phyloP scores from a whole-genome alignment of 2,797 vertebrate genomes.

The Prionace glauca region DNA sequence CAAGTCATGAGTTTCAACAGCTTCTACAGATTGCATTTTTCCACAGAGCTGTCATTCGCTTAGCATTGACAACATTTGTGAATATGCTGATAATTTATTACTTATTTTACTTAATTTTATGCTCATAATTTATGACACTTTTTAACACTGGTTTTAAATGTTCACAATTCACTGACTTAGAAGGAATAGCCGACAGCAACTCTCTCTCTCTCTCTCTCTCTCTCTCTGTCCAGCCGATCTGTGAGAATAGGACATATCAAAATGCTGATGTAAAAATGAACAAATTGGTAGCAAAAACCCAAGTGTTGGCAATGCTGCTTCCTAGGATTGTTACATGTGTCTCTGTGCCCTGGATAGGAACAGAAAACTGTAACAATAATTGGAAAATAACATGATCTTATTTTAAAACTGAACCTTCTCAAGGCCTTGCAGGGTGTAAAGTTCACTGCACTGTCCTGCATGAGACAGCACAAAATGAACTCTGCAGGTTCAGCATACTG shows the following conservation, averaged over 20 bases:
- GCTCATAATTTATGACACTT: neutral
- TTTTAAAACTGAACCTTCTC: constrained; percentile 29
- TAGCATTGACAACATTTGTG: neutral
- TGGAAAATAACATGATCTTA: neutral
- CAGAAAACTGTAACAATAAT: constrained; percentile 19
- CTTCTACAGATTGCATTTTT: neutral
- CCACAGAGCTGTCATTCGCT: neutral
- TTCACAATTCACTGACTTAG: neutral
- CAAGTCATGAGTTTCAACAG: neutral
- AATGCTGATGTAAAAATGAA: neutral
- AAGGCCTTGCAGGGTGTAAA: neutral
- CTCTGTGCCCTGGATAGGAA: neutral
- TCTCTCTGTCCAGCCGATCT: neutral
- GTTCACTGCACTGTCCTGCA: neutral
- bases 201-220: neutral
- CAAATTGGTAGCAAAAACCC: constrained; percentile 5
- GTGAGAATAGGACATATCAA: neutral
- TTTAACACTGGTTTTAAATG: neutral
- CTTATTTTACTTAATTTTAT: neutral
- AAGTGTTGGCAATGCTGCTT: constrained; percentile 10
- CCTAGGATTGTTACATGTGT: constrained; percentile 22
- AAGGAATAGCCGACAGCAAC: neutral
- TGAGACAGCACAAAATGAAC: neutral
- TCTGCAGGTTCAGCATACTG: neutral
- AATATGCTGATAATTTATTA: neutral